These are phyloP conservation scores for Typhlichthys eigenmanni DNA, from an alignment of 2,797 vertebrate genomes.

Conservation along the genomic window DNA sequence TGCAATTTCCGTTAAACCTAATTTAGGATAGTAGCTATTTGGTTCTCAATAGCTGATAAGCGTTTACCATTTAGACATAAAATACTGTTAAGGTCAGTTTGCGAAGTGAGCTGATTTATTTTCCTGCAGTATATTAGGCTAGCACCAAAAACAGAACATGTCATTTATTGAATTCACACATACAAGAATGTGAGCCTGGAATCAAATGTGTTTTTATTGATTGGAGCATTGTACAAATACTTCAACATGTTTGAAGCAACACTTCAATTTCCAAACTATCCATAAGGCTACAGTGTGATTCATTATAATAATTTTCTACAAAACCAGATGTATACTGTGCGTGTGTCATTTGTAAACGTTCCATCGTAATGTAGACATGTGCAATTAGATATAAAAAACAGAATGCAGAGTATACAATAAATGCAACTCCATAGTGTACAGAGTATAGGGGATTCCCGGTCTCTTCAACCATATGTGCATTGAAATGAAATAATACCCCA, in stretches of 20 bases:
- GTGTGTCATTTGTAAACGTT: too few relatives aligned
- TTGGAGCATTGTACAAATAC: slow-evolving; percentile 32
- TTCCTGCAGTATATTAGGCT: slow-evolving; percentile 29
- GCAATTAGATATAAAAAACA: slow-evolving; percentile 9
- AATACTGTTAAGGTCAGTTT: slow-evolving; percentile 17
- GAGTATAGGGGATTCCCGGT: slow-evolving; percentile 52
- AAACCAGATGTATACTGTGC: background rate
- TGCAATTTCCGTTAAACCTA: slow-evolving; percentile 9
- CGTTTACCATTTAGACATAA: slow-evolving; percentile 15
- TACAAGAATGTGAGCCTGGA: slow-evolving; percentile 33
- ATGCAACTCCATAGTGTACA: slow-evolving; percentile 42
- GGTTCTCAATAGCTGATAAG: slow-evolving; percentile 20
- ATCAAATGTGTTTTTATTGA: slow-evolving; percentile 53
- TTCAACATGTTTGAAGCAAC: slow-evolving; percentile 37
- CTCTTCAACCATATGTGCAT: slow-evolving; percentile 61
- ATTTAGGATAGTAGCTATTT: slow-evolving; percentile 14
- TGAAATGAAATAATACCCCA: slow-evolving; percentile 68
- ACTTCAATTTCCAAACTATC: slow-evolving; percentile 11
- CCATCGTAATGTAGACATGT: too few relatives aligned
- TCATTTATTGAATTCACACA: slow-evolving; percentile 45
- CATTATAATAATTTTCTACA: background rate
- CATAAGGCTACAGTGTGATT: background rate
- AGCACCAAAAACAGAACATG: slow-evolving; percentile 42
- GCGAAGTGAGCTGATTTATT: slow-evolving; percentile 12
- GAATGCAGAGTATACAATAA: slow-evolving; percentile 13